phyloP scores from a whole-genome alignment of 2,797 vertebrate genomes.

The Pantherophis alleghaniensis region DNA sequence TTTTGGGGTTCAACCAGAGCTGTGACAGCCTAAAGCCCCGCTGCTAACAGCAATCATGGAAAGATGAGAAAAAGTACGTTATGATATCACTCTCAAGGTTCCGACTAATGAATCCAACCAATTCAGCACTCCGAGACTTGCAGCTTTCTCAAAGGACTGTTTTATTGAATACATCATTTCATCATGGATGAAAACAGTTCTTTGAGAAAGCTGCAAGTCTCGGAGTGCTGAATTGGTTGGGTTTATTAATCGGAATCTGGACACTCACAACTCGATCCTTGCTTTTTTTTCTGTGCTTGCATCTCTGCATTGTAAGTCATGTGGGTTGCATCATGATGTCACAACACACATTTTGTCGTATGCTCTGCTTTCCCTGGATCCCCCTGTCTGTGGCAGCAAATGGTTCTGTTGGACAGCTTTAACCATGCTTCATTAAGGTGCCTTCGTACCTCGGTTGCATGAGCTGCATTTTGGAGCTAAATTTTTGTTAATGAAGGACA shows the following conservation, averaged over 20 bases:
- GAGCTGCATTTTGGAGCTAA: neutral
- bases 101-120: no score
- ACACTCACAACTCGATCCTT: neutral
- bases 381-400: neutral
- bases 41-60: neutral
- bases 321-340: neutral
- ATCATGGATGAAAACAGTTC: no score
- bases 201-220: no score
- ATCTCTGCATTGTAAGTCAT: neutral
- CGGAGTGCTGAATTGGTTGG: no score
- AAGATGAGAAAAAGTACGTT: neutral
- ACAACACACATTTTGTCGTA: neutral
- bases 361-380: neutral
- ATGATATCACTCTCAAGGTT: neutral
- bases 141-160: no score
- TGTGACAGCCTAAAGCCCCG: neutral
- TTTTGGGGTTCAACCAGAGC: neutral
- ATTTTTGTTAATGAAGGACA: neutral
- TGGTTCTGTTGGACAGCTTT: constrained; percentile 18
- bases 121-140: no score
- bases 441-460: neutral
- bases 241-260: no score
- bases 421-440: neutral
- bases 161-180: no score
- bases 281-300: neutral